These are phyloP conservation scores for Chloroceryle aenea DNA, from an alignment of 2,113 vertebrate genomes.

Conservation along the genomic window DNA sequence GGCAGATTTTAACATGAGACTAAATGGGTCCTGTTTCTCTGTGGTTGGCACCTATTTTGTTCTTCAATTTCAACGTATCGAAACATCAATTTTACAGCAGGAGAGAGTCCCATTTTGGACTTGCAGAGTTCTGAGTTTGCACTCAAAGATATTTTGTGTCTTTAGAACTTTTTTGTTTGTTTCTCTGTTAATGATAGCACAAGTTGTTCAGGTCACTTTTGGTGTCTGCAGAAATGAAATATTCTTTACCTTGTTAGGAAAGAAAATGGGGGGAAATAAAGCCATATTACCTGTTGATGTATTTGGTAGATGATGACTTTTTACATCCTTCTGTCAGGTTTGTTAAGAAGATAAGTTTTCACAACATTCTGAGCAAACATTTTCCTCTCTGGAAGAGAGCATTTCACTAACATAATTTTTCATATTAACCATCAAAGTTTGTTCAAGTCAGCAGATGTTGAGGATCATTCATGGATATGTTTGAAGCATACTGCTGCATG, in stretches of 20 bases:
- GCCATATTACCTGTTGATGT: fast-evolving
- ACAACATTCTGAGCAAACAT: background rate
- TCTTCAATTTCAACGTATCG: background rate
- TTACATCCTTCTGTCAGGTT: background rate
- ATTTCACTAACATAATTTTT: background rate
- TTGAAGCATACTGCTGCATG: conserved; percentile 39
- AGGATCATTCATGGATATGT: conserved; percentile 30
- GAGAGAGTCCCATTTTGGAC: background rate
- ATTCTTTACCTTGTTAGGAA: background rate
- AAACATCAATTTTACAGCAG: background rate
- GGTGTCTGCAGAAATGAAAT: background rate
- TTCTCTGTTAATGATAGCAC: too few relatives aligned
- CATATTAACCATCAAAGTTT: background rate
- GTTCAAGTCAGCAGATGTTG: conserved; percentile 54
- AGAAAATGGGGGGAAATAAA: background rate
- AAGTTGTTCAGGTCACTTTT: background rate
- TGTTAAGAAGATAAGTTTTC: background rate
- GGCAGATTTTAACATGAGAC: background rate
- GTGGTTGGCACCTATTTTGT: background rate
- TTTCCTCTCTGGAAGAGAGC: background rate
- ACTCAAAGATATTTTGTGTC: background rate
- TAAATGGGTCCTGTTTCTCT: background rate
- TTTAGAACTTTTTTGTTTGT: too few relatives aligned
- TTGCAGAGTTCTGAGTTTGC: background rate
- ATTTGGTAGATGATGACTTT: background rate